A percentile compares a stretch with the other conserved stretches of the same genome.
These are phyloP conservation scores for Ephialtes manifestator DNA, from an alignment of 2,888 invertebrate genomes.

Conservation along the genomic window DNA sequence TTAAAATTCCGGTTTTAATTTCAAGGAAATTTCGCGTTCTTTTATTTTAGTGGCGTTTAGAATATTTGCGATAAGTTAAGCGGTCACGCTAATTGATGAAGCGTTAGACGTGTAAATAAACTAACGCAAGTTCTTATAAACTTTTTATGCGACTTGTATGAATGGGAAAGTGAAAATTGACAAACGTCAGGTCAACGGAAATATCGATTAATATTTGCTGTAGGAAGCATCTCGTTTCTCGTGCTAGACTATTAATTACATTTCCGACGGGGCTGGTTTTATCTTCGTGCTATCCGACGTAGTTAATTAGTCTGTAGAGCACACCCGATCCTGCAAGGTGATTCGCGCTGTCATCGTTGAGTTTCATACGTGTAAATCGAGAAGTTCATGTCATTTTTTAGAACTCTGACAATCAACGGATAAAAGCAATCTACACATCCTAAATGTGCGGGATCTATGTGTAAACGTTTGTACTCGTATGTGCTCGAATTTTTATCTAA, in stretches of 20 bases:
- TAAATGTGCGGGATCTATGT: background rate
- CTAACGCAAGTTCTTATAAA: background rate
- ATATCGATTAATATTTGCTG: background rate
- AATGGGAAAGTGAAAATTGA: background rate
- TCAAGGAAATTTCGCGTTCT: background rate
- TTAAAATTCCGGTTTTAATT: background rate
- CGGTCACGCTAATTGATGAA: background rate
- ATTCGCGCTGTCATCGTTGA: background rate
- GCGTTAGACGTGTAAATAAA: background rate
- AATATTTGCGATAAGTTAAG: background rate
- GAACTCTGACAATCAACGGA: background rate
- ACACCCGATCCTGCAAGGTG: background rate
- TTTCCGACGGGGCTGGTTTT: background rate
- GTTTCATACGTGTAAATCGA: background rate
- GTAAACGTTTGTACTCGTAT: background rate
- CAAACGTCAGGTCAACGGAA: background rate
- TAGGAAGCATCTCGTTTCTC: background rate
- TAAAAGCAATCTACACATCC: background rate
- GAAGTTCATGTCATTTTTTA: background rate
- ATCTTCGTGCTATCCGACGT: conserved; percentile 20
- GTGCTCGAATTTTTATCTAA: no score
- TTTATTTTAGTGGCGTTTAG: background rate
- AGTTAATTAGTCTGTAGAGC: background rate
- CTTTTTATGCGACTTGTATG: background rate
- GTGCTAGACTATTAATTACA: conserved; percentile 14